Conservation (phyloP, 1,140 invertebrate species). For the Pygmarrhopalites habei region DNA sequence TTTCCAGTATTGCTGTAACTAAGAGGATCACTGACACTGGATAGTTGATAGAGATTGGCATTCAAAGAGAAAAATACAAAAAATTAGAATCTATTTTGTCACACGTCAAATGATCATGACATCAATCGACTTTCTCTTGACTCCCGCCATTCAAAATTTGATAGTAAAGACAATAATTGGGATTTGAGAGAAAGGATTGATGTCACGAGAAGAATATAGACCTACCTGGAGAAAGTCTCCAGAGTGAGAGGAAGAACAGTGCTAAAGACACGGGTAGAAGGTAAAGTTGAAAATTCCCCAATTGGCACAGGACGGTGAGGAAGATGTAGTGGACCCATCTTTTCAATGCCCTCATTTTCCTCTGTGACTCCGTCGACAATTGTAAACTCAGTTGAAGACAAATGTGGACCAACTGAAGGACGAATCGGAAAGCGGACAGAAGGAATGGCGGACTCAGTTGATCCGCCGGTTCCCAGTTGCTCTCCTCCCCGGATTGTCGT, state of each 20-base stretch:
- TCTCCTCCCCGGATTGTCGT: neutral
- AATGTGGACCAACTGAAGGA: conserved; percentile 8
- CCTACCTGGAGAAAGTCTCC: conserved; percentile 40
- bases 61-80: too few relatives aligned
- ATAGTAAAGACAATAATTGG: too few relatives aligned
- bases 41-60: too few relatives aligned
- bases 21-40: conserved; percentile 35
- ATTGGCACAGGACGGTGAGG: conserved; percentile 26
- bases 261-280: conserved; percentile 33
- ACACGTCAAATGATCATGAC: too few relatives aligned
- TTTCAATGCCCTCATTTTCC: conserved; percentile 25
- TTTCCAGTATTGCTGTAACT: conserved; percentile 25
- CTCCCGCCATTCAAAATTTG: too few relatives aligned
- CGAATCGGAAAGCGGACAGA: conserved; percentile 14
- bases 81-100: too few relatives aligned
- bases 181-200: too few relatives aligned
- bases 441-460: neutral
- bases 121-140: too few relatives aligned
- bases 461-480: neutral
- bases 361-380: conserved; percentile 14
- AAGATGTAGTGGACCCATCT: conserved; percentile 31
- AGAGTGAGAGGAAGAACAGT: conserved; percentile 39
- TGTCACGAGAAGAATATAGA: too few relatives aligned
- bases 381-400: conserved; percentile 1
- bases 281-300: conserved; percentile 35